Evolutionary conservation across 2,888 invertebrate species (phyloP).

Genomic region (Drosophila tripunctata): DNA sequence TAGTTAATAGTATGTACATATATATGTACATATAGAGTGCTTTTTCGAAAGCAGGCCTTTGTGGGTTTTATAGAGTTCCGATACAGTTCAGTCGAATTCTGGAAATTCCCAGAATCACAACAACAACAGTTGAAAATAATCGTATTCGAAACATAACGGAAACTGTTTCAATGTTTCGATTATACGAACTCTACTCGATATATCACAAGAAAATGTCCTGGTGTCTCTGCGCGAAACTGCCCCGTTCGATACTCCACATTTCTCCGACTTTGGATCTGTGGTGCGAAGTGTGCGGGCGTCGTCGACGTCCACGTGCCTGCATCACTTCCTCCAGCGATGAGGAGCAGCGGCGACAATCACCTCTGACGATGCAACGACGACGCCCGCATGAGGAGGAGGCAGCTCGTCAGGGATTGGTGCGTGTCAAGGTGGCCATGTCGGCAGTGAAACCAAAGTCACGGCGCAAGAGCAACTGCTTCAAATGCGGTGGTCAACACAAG

Average conservation of each 20-base stretch:
- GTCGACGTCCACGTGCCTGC: conserved; percentile 31
- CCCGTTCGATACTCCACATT: conserved; percentile 53
- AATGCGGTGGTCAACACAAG: conserved; percentile 17
- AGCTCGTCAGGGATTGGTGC: not conserved
- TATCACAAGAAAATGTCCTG: conserved; percentile 57
- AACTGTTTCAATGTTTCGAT: conserved; percentile 70
- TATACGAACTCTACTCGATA: conserved; percentile 60
- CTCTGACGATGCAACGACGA: conserved; percentile 13
- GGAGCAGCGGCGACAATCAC: conserved; percentile 24
- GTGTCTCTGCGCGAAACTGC: conserved; percentile 65
- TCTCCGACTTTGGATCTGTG: conserved; percentile 11
- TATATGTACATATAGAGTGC: not conserved
- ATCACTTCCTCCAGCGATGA: conserved; percentile 55
- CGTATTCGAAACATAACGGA: no score
- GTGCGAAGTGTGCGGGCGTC: conserved; percentile 56
- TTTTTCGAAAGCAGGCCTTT: not conserved
- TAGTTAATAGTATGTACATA: no score
- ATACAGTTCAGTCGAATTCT: conserved; percentile 14
- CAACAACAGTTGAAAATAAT: not conserved
- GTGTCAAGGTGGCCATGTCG: conserved; percentile 34
- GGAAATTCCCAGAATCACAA: conserved; percentile 3
- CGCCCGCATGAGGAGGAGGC: conserved; percentile 20
- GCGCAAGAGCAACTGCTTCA: conserved; percentile 15
- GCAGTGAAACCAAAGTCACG: conserved; percentile 32
- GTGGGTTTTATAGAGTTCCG: not conserved